Evolutionary conservation across 1,140 invertebrate genomes (phyloP).

Genomic region (Aphelinus certus): DNA sequence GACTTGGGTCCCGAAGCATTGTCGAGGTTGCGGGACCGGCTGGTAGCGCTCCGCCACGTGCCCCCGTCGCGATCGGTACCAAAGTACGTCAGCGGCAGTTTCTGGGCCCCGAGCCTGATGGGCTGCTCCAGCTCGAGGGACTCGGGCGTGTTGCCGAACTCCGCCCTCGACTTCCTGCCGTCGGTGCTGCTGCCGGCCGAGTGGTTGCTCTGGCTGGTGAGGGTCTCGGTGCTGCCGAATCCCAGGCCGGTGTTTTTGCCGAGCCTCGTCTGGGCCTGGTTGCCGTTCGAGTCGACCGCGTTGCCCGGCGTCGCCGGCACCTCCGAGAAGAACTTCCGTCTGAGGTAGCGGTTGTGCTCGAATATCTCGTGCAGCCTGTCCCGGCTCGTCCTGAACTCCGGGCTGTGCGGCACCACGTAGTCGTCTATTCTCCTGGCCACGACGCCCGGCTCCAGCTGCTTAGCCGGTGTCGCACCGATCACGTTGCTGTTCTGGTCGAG

Average conservation of each 20-base stretch:
- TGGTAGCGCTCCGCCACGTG: constrained; percentile 21
- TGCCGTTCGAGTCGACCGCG: background rate
- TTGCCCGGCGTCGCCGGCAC: constrained; percentile 30
- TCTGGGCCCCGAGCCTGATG: background rate
- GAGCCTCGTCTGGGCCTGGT: background rate
- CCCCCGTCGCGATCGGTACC: constrained; percentile 17
- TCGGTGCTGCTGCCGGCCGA: constrained; percentile 57
- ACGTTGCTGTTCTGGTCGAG: constrained; percentile 26
- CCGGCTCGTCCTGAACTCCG: constrained; percentile 52
- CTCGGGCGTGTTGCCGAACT: constrained; percentile 52
- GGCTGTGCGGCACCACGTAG: constrained; percentile 32
- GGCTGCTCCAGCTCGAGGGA: constrained; percentile 31
- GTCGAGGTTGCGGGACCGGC: background rate
- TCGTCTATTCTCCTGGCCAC: constrained; percentile 30
- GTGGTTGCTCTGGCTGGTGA: constrained; percentile 62
- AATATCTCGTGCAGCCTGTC: constrained; percentile 63
- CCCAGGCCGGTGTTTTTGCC: constrained; percentile 42
- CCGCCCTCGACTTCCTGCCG: constrained; percentile 53
- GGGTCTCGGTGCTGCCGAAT: constrained; percentile 63
- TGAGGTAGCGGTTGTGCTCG: constrained; percentile 58
- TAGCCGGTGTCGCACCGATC: background rate
- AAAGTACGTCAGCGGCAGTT: constrained; percentile 24
- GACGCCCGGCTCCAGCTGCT: constrained; percentile 13
- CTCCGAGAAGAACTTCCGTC: constrained; percentile 58
- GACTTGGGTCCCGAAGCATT: background rate